Evolutionary conservation across 2,797 vertebrate genomes (phyloP), one percentile per base, ranked within the genome.

Genomic region (Mastacembelus armatus): DNA sequence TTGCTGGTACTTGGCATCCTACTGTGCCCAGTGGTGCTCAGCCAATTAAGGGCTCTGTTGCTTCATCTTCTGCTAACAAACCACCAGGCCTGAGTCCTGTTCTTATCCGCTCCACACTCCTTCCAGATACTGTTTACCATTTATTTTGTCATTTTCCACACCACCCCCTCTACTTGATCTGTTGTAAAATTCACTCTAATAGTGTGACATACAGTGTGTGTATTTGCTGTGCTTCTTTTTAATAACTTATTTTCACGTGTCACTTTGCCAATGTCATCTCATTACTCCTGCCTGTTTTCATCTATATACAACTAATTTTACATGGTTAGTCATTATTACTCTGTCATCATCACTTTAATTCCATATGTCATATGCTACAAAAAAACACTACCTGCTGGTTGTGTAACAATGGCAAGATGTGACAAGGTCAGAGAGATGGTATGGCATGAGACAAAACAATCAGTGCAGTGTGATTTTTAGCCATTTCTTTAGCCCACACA

Each of bases 21-120:
- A 73, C 77, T 86, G 81, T 63, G 75, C 50, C 74, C 57, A 77
- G 56, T 64, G 59, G 47, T 79, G 71, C 79, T 83, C 71, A 71
- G 71, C 86, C 82, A 90, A 87, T 91, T 86, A 88, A 78, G 48
- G 70, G 74, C 71, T 73, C 72, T 56, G 69, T 68, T 81, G 66
- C 60, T 77, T 62, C 24, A 12, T 66, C 65, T 80, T 52, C 60
- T 71, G 19, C 76, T 63, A 69, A 69, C 81, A 71, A 74, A 80
- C 65, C 26, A 5, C 47, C 57, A 69, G 71, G 43, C 68, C 66
- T 32, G 32, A 33, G 33, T 57, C 55, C 44, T 33, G 29, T 48
- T 55, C 38, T 30, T 30, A 55, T 43, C 56, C 67, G n/a, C 38
- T 30, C 14, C 57, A 3, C 40, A 15, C 52, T 50, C 45, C 63